Base-by-base conservation (phyloP, 2,888 invertebrate genomes). In the Agrotis segetum region DNA sequence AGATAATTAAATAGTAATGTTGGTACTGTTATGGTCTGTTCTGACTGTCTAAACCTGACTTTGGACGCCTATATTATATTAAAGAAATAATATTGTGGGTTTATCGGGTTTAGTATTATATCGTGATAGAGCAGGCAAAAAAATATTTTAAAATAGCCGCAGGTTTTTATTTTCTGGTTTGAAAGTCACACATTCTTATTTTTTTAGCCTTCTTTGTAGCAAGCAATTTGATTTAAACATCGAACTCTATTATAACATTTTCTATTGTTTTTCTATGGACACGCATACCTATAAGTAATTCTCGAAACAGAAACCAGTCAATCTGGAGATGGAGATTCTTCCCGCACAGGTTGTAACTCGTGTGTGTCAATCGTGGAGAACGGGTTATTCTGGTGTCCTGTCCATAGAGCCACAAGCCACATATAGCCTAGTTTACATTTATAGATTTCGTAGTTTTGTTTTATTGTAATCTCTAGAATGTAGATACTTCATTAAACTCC, bases 351-450 rank as follows among this genome's bases (percentile, higher is more conserved):
- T 73, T 72, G 50, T 64, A 64, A 78, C 64, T 82, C 44, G 71
- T 77, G 62, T 67, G 67, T 82, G 79, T 65, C 79, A 82, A 79
- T 79, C 62, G 65, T 58, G 19, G 17, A 55, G 56, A 79, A 79
- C 79, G 47, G 74, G 79, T 79, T 81, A 60, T 79, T 71, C 72
- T 59, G 50, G 67, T 82, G 47, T 71, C 62, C 50, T 62, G 29
- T 62, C 72, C 46, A 64, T 80, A 75, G 46, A 73, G 50, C 50
- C 50, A 62, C 64, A 64, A 58, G 44, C 56, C 34, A 62, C 64
- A 52, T 68, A 56, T 21, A 76, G 67, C 49, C 44, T 75, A 63
- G 68, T 62, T 63, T 64, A 67, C 2, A 74, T 74, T 19, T 53
- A 21, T 71, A 56, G n/a, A 71, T 58, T 56, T 40, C 47, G 34